Conservation (phyloP, 2,888 invertebrate genomes). For the Cantharis rufa region DNA sequence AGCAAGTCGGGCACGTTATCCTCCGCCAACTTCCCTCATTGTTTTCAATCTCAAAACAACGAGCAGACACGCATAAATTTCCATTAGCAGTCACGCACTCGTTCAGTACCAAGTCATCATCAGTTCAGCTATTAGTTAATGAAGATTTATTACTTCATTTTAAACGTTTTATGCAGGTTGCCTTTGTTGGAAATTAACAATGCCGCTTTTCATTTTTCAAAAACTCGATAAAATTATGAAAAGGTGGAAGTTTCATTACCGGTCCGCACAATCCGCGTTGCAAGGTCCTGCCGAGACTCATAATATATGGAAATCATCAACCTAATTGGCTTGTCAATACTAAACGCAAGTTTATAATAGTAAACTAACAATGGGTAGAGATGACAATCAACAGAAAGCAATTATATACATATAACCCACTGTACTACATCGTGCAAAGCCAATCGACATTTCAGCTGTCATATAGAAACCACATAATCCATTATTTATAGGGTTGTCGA, state of each 20-base stretch:
- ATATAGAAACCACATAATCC: slow-evolving; percentile 15
- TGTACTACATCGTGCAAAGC: slow-evolving; percentile 36
- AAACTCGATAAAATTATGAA: background rate
- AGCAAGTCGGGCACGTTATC: slow-evolving; percentile 26
- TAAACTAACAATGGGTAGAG: slow-evolving; percentile 39
- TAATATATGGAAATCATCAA: slow-evolving; percentile 12
- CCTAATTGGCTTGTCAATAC: slow-evolving; percentile 21
- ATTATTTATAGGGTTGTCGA: slow-evolving; percentile 18
- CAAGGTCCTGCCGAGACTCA: background rate
- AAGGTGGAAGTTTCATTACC: background rate
- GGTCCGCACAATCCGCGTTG: background rate
- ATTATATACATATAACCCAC: slow-evolving; percentile 48
- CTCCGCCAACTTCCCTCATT: slow-evolving; percentile 26
- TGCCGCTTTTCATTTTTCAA: background rate
- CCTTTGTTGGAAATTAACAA: slow-evolving; percentile 5
- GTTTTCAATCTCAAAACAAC: slow-evolving; percentile 33
- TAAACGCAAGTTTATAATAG: slow-evolving; percentile 20
- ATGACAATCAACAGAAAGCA: slow-evolving; percentile 49
- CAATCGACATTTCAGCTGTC: slow-evolving; percentile 45
- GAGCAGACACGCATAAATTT: slow-evolving; percentile 32
- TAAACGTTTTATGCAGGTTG: slow-evolving; percentile 23
- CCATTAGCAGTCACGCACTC: slow-evolving; percentile 36
- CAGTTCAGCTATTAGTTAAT: slow-evolving; percentile 30
- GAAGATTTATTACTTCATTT: slow-evolving; percentile 29
- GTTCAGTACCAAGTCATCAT: slow-evolving; percentile 34